Percentiles rank a stretch among this genome's conserved stretches.
Conservation (phyloP, 2,888 invertebrate genomes). For the Drosophila anceps region DNA sequence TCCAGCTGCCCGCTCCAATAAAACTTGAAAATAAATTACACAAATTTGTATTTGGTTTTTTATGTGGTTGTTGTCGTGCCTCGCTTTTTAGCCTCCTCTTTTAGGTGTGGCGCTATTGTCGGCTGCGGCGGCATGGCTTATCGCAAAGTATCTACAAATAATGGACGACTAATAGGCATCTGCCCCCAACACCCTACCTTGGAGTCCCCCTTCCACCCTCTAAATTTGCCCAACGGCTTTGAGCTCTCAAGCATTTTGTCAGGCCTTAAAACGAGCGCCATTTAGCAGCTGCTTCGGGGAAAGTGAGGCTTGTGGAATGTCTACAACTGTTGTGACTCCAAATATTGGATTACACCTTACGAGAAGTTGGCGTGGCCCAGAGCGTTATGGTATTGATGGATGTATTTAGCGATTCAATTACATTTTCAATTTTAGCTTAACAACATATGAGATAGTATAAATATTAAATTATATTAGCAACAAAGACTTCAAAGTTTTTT, state of each 20-base stretch:
- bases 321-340: conserved; percentile 41
- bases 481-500: neutral
- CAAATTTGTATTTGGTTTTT: conserved; percentile 57
- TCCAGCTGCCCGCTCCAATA: conserved; percentile 50
- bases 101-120: conserved; percentile 73
- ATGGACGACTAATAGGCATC: conserved; percentile 74
- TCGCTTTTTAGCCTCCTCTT: conserved; percentile 33
- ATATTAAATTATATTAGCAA: neutral
- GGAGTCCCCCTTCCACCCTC: conserved; percentile 3
- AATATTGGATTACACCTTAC: conserved; percentile 44
- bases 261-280: conserved; percentile 54
- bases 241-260: conserved; percentile 58
- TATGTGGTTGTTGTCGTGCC: conserved; percentile 18
- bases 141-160: conserved; percentile 78
- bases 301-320: conserved; percentile 58
- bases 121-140: conserved; percentile 60
- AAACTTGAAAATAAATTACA: conserved; percentile 78
- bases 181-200: conserved; percentile 35
- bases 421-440: neutral
- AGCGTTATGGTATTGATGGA: neutral
- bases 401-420: neutral
- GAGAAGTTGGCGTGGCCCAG: neutral
- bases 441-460: neutral
- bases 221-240: neutral
- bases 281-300: conserved; percentile 65